Base-by-base conservation (phyloP, 2,113 vertebrate genomes). In the Microcebus jonahi region DNA sequence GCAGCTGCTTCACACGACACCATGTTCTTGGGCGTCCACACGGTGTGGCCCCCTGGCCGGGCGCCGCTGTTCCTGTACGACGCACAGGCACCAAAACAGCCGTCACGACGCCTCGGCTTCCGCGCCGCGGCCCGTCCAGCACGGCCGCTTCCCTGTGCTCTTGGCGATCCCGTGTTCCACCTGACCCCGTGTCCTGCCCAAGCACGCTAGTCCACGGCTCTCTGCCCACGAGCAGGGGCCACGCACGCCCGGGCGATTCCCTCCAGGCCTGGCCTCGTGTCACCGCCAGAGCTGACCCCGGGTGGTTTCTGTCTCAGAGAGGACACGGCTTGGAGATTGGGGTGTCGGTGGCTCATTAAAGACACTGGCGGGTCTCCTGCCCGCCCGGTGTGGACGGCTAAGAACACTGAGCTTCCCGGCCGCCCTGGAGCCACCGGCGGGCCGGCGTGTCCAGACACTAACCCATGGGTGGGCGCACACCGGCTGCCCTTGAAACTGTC, bases 11-110 rank as follows among this genome's bases (percentile, higher is more conserved):
- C 8, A 0, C 21, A 27, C 11, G 15, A 67, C 34, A 1, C 39
- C 39, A 1, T 0, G 9, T 34, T 31, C 50, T 39, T 5, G 4
- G 10, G 29, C 2, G 0, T 55, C 63, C 45, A 0, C 0, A 20
- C 5, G 14, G 27, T 9, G 6, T 36, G 23, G 23, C 23, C 42
- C 55, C 68, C 68, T 9, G 2, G 63, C 0, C 0, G 36, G 50
- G 53, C 15, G 11, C 48, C 3, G 61, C 36, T 23, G 27, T 9
- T 36, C 42, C 14, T 2, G 3, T 39, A 5, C 1, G 11, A 75
- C 55, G 63, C 20, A 0, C 73, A 42, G 73, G 20, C 8, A 7
- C 15, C 23, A 8, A 17, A 5, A 27, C 14, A 42, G 25, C 29
- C 14, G 1, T 12, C 4, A 4, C 36, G 67, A 42, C 34, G 3